These are phyloP conservation scores for Artibeus jamaicensis DNA, from an alignment of 2,797 vertebrate species.

Conservation along the genomic window DNA sequence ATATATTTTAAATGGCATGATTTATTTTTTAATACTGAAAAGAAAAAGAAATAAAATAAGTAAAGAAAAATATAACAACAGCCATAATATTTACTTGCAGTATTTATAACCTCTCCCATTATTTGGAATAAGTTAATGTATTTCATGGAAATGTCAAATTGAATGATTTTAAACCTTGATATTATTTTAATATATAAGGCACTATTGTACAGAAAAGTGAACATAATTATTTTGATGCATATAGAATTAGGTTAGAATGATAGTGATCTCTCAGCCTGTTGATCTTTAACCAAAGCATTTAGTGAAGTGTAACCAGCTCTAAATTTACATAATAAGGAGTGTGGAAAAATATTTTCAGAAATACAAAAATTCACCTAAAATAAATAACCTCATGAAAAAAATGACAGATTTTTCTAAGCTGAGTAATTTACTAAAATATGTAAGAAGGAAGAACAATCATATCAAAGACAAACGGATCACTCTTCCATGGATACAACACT, in stretches of 20 bases:
- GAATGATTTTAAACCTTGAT: not conserved
- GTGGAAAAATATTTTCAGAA: not conserved
- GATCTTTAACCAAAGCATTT: not conserved
- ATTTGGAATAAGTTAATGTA: not conserved
- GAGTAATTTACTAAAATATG: not conserved
- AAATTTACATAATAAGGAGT: not conserved
- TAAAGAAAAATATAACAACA: not conserved
- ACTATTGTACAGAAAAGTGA: not conserved
- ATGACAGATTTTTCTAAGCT: not conserved
- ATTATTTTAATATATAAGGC: not conserved
- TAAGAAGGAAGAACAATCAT: not conserved
- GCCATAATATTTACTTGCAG: not conserved
- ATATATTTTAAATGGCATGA: not conserved
- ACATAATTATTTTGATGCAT: not conserved
- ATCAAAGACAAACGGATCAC: not conserved
- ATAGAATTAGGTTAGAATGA: not conserved
- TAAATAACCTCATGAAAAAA: not conserved
- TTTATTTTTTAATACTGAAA: not conserved
- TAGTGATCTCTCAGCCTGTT: not conserved
- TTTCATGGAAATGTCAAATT: not conserved
- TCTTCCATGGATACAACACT: not conserved
- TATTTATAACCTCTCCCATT: not conserved
- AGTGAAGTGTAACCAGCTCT: not conserved
- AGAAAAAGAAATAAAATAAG: not conserved
- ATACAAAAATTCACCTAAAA: not conserved